phyloP scores from a whole-genome alignment of 2,888 invertebrate species.

The Parnassius apollo region DNA sequence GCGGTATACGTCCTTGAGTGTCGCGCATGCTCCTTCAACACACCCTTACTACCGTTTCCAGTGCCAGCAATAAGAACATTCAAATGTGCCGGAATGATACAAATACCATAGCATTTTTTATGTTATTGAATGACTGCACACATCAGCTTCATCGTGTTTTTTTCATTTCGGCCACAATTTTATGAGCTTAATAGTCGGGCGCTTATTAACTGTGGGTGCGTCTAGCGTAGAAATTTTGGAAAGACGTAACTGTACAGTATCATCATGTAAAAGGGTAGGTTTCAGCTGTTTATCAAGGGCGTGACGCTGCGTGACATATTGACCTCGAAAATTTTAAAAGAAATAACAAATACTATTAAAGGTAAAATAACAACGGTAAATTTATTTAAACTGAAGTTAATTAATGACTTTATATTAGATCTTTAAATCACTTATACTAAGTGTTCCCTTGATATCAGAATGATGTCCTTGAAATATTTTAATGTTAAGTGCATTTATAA shows the following conservation, averaged over 20 bases:
- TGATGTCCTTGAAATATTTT: slow-evolving; percentile 9
- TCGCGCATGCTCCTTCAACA: slow-evolving; percentile 66
- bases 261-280: slow-evolving; percentile 32
- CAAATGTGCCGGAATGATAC: slow-evolving; percentile 48
- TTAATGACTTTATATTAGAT: slow-evolving; percentile 4
- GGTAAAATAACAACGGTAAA: background rate
- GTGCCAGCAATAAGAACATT: slow-evolving; percentile 51
- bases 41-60: slow-evolving; percentile 67
- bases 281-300: slow-evolving; percentile 33
- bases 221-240: background rate
- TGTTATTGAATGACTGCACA: background rate
- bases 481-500: background rate
- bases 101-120: slow-evolving; percentile 39
- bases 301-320: slow-evolving; percentile 55
- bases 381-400: slow-evolving; percentile 3
- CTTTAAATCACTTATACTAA: slow-evolving; percentile 9
- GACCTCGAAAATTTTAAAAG: slow-evolving; percentile 39
- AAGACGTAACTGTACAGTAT: slow-evolving; percentile 25
- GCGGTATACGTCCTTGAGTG: slow-evolving; percentile 70
- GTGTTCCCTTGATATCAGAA: slow-evolving; percentile 8
- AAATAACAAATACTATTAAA: slow-evolving; percentile 1
- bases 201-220: background rate
- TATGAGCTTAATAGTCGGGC: background rate
- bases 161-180: background rate
- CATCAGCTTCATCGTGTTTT: background rate